Percentiles rank a stretch among this genome's conserved stretches.
Evolutionary conservation across 2,113 vertebrate genomes (phyloP).

Genomic region (Sinocyclocheilus anshuiensis): DNA sequence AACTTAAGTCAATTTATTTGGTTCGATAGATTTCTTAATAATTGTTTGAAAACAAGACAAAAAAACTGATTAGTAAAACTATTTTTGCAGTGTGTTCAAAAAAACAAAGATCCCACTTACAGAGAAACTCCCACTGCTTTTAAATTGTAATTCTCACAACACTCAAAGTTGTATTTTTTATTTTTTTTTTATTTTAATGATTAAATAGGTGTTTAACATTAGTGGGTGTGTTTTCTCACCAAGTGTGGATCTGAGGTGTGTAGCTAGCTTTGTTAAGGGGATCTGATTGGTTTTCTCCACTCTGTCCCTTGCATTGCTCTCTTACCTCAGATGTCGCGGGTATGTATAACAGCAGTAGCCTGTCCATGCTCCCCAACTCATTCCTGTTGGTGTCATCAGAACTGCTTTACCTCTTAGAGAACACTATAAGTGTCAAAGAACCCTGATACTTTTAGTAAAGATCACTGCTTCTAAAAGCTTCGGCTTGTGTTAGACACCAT

Average conservation of each 20-base stretch:
- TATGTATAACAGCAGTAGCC: conserved; percentile 77
- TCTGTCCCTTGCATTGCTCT: conserved; percentile 79
- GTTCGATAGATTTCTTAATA: neutral
- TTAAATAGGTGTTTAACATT: conserved; percentile 35
- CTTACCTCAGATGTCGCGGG: conserved; percentile 85
- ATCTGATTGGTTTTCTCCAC: conserved; percentile 77
- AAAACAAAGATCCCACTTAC: neutral
- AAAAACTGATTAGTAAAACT: neutral
- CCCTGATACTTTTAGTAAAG: conserved; percentile 17
- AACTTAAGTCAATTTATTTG: neutral
- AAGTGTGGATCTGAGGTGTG: conserved; percentile 28
- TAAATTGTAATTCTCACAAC: conserved; percentile 23
- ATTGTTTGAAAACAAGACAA: neutral
- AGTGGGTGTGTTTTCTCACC: conserved; percentile 17
- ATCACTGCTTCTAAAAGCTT: neutral
- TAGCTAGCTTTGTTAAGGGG: conserved; percentile 47
- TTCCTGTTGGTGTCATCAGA: conserved; percentile 40
- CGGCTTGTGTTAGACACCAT: conserved; percentile 9
- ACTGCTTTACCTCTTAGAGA: conserved; percentile 24
- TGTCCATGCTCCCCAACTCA: conserved; percentile 63
- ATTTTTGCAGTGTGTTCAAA: neutral
- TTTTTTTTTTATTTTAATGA: neutral
- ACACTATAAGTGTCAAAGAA: conserved; percentile 9
- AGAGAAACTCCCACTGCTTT: conserved; percentile 38
- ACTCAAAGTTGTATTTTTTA: neutral